Evolutionary conservation across 2,797 vertebrate species (phyloP).

Genomic region (Erpetoichthys calabaricus): DNA sequence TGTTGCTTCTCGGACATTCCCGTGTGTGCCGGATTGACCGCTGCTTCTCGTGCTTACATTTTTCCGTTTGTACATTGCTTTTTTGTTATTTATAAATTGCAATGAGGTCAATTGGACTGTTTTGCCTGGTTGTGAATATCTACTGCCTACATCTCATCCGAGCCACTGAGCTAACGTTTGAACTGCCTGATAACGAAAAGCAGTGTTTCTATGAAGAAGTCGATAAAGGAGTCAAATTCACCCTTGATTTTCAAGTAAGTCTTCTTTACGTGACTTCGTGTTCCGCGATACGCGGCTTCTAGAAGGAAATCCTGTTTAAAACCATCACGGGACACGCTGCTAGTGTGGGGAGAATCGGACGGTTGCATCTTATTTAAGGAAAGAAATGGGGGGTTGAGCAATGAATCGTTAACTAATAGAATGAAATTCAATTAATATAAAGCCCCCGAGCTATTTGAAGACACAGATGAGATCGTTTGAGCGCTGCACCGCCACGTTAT

Average conservation of each 20-base stretch:
- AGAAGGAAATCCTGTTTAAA: too few relatives aligned
- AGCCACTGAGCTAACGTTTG: slow-evolving; percentile 52
- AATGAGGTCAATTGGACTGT: slow-evolving; percentile 28
- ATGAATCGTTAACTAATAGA: too few relatives aligned
- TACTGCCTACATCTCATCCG: slow-evolving; percentile 15
- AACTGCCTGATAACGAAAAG: slow-evolving; percentile 50
- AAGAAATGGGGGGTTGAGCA: too few relatives aligned
- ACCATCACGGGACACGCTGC: too few relatives aligned
- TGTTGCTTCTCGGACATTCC: background rate
- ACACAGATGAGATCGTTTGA: too few relatives aligned
- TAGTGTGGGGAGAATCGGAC: too few relatives aligned
- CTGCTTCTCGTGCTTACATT: background rate
- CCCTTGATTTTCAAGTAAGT: slow-evolving; percentile 56
- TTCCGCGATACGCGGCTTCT: too few relatives aligned
- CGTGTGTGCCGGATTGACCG: background rate
- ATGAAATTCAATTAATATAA: too few relatives aligned
- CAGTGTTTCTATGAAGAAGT: slow-evolving; percentile 59
- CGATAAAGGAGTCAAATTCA: slow-evolving; percentile 40
- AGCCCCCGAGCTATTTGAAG: too few relatives aligned
- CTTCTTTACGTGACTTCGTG: background rate
- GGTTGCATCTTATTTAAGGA: too few relatives aligned
- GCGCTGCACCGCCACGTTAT: too few relatives aligned
- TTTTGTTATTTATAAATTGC: background rate
- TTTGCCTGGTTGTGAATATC: slow-evolving; percentile 25
- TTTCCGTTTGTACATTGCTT: background rate